A percentile compares a stretch with the other conserved stretches of the same genome.
phyloP scores from a whole-genome alignment of 2,888 invertebrate species.

The Neelides folsomi region DNA sequence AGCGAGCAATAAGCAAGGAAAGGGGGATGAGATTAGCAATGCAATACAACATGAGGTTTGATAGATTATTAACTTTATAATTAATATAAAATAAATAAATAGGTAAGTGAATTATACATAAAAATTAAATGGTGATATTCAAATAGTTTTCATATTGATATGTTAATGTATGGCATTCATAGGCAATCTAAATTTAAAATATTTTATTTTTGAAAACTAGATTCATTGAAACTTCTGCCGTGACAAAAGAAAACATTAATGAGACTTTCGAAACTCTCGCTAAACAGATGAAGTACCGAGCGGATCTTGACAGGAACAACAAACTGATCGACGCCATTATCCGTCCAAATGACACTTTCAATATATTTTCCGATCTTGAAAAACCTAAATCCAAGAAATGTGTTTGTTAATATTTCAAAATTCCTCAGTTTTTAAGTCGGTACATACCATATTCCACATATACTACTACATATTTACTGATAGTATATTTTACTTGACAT shows the following conservation, averaged over 20 bases:
- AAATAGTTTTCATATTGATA: neutral
- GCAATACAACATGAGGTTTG: conserved; percentile 9
- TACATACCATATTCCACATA: too few species aligned
- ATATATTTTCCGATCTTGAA: neutral
- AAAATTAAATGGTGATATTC: neutral
- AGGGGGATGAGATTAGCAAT: conserved; percentile 9
- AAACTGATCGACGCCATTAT: neutral
- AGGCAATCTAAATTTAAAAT: neutral
- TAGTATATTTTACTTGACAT: too few species aligned
- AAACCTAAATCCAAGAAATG: neutral
- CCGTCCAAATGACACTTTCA: neutral
- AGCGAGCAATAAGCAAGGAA: conserved; percentile 7
- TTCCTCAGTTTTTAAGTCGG: neutral
- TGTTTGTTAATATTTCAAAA: conserved; percentile 3
- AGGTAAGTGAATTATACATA: neutral
- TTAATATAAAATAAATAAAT: neutral
- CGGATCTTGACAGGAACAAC: neutral
- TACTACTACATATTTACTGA: too few species aligned
- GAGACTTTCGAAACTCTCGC: conserved; percentile 11
- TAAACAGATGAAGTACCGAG: conserved; percentile 9
- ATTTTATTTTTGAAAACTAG: conserved; percentile 7
- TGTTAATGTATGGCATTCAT: neutral
- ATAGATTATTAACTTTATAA: neutral
- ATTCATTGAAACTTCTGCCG: conserved; percentile 21
- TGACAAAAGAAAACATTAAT: conserved; percentile 17